Conservation (phyloP, 2,113 vertebrate genomes). For the Pseudorasbora parva region DNA sequence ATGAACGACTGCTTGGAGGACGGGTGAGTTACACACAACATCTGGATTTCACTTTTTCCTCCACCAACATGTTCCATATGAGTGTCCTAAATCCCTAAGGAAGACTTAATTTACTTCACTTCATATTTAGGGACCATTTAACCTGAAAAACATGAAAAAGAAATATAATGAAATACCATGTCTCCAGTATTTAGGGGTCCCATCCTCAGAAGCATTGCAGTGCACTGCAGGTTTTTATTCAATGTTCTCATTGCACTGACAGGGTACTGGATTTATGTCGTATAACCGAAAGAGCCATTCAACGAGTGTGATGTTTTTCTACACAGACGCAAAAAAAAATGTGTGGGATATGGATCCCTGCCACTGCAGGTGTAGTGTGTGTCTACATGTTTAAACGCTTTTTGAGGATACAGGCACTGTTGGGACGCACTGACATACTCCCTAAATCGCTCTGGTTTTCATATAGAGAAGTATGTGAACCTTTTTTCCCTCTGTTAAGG, state of each 20-base stretch:
- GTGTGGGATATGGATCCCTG: constrained; percentile 25
- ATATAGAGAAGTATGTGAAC: constrained; percentile 27
- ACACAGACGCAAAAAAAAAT: constrained; percentile 17
- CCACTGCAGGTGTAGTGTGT: constrained; percentile 56
- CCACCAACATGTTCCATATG: constrained; percentile 35
- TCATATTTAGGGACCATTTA: constrained; percentile 40
- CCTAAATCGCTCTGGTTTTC: constrained; percentile 33
- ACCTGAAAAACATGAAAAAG: background rate
- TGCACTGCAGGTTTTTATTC: constrained; percentile 10
- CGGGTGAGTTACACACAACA: constrained; percentile 77
- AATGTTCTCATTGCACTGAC: constrained; percentile 27
- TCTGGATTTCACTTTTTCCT: constrained; percentile 43
- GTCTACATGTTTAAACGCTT: constrained; percentile 29
- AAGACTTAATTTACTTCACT: constrained; percentile 38
- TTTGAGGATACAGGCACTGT: constrained; percentile 9
- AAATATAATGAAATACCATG: constrained; percentile 1
- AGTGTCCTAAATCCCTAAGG: constrained; percentile 12
- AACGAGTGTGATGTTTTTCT: constrained; percentile 19
- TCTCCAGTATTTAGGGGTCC: background rate
- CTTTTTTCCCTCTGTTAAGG: constrained; percentile 24
- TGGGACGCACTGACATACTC: constrained; percentile 28
- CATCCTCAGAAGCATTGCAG: background rate
- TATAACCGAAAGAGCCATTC: constrained; percentile 24
- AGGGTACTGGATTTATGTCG: constrained; percentile 38
- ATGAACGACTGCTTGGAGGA: constrained; percentile 87